phyloP scores from a whole-genome alignment of 1,140 invertebrate species.

The Druon quercuslanigerum region DNA sequence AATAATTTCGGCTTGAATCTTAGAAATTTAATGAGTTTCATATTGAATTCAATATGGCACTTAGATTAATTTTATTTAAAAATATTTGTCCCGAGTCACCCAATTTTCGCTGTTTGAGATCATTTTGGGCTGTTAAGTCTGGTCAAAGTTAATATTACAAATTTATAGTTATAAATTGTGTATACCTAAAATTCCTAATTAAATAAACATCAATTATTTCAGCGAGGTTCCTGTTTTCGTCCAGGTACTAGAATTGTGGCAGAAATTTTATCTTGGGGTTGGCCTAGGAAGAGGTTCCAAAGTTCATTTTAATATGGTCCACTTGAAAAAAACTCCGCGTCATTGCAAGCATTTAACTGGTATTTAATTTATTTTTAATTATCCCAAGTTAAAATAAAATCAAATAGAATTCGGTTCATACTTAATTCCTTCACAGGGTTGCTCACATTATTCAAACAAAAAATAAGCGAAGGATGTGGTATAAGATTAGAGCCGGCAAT shows the following conservation, averaged over 20 bases:
- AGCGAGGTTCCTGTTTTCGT: slow-evolving; percentile 91
- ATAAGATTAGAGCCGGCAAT: slow-evolving; percentile 80
- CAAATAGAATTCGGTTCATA: background rate
- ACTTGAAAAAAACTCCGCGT: slow-evolving; percentile 87
- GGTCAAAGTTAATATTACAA: slow-evolving; percentile 1
- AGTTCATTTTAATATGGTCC: slow-evolving; percentile 91
- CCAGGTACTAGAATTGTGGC: slow-evolving; percentile 87
- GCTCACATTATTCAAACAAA: slow-evolving; percentile 87
- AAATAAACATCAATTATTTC: slow-evolving; percentile 56
- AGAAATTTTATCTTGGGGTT: slow-evolving; percentile 88
- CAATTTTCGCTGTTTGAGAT: too few relatives aligned
- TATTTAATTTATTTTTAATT: slow-evolving; percentile 47
- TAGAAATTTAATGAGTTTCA: too few relatives aligned
- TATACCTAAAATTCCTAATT: slow-evolving; percentile 22
- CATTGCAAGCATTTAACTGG: slow-evolving; percentile 89
- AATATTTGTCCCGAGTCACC: too few relatives aligned
- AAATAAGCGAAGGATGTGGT: slow-evolving; percentile 78
- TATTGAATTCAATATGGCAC: too few relatives aligned
- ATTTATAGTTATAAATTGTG: slow-evolving; percentile 26
- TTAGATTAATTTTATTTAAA: too few relatives aligned
- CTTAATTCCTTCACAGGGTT: slow-evolving; percentile 75
- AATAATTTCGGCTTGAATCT: too few relatives aligned
- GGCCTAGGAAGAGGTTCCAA: slow-evolving; percentile 84
- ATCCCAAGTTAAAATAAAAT: slow-evolving; percentile 10
- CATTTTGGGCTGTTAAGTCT: too few relatives aligned